Conservation (phyloP, 2,113 vertebrate genomes). For the Nycticebus coucang region DNA sequence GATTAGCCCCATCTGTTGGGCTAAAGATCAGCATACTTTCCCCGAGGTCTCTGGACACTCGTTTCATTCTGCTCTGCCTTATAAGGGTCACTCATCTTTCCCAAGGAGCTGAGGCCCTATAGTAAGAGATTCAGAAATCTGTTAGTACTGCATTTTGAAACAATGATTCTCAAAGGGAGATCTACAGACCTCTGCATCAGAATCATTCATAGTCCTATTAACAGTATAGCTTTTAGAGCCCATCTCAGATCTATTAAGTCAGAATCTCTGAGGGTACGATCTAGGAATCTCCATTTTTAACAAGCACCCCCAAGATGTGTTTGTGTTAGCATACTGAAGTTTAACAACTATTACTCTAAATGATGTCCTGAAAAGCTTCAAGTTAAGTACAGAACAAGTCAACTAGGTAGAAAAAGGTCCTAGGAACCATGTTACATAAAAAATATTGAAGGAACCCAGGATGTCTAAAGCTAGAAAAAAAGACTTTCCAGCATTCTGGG, state of each 20-base stretch:
- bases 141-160: background rate
- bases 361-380: background rate
- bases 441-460: background rate
- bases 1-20: no score
- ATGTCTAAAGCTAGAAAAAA: background rate
- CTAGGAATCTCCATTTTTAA: slow-evolving; percentile 18
- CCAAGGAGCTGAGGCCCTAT: background rate
- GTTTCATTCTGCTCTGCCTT: background rate
- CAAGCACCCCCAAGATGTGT: background rate
- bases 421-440: background rate
- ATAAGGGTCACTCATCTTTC: background rate
- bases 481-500: no score
- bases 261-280: background rate
- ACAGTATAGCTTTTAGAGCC: background rate
- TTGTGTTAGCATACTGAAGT: background rate
- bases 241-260: background rate
- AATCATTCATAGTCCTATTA: background rate
- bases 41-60: background rate
- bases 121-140: background rate
- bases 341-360: background rate
- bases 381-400: background rate
- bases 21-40: background rate
- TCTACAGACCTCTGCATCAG: background rate
- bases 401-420: background rate
- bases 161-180: slow-evolving; percentile 18